Base-by-base conservation (phyloP, 2,113 vertebrate species). In the Oreotrochilus melanogaster region DNA sequence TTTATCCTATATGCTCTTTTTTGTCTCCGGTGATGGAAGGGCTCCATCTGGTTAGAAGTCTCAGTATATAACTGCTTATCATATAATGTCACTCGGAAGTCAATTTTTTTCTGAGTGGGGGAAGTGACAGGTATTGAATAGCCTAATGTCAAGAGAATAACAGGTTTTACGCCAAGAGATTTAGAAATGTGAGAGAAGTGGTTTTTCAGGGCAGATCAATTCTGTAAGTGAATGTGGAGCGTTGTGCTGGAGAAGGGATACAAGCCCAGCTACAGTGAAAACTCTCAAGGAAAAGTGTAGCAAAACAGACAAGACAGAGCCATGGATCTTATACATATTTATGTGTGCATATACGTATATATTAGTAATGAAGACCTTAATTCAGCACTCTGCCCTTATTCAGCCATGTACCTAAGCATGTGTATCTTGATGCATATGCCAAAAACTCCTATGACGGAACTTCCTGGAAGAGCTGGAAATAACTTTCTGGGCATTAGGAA, bases 81-180 rank as follows among this genome's bases (percentile, higher is more conserved):
- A 96, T 96, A 94, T 94, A 96, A 96, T 96, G 97, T 93, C 96
- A 96, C 91, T 97, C 4, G 30, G 82, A 96, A 97, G 97, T 95
- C 85, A 97, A 69, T 95, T 96, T 94, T 94, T 94, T 96, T 96
- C 71, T 35, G 30, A 66, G 58, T 73, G 35, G 64, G 28, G 57
- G 72, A 91, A 94, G 94, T 97, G 97, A 96, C 96, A 97, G 91
- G 56, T 97, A 96, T 93, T 95, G 96, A 96, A 90, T 93, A 92
- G 90, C 94, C 90, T 90, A 93, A 97, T 84, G 95, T 95, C 96
- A 96, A 95, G 86, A 89, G 93, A 97, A 96, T 96, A 97, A 95
- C 95, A 66, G 92, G 93, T 96, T 97, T 97, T 96, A 92, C 16
- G 18, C 93, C 84, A 81, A 84, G 91, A 94, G 93, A 92, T 95